Base-by-base conservation (phyloP, 2,888 invertebrate genomes). In the Aleiodes testaceus region DNA sequence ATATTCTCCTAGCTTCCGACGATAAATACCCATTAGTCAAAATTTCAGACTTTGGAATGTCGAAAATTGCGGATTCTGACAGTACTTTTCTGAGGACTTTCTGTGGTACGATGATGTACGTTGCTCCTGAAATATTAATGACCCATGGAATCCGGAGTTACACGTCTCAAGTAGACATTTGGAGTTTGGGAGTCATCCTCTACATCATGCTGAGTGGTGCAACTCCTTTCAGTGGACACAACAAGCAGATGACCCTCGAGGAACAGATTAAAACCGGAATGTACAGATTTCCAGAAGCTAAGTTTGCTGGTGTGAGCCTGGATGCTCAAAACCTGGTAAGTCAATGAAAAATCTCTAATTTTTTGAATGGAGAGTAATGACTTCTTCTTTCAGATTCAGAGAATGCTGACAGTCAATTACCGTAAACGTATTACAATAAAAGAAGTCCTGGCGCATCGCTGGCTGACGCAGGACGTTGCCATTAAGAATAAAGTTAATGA, bases 121-220 rank as follows among this genome's bases (percentile, higher is more conserved):
- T 96, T 49, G 97, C 97, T 0, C 98, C 97, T 0, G 98, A 98
- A 88, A 92, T 97, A 50, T 87, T 97, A 1, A 80, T 88, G 49
- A 92, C 92, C 0, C 90, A 90, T 36, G 91, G 91, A 30, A 84
- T 82, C 55, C 91, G 90, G 2, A 86, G 90, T 20, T 95, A 95
- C 79, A 93, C 93, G 0, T 91, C 90, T 52, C 92, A 94, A 84
- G 94, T 97, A 0, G 97, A 97, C 85, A 92, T 96, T 14, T 97
- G 97, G 97, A 97, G 97, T 84, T 88, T 97, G 72, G 97, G 97
- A 0, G 96, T 97, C 0, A 94, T 97, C 69, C 90, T 97, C 11
- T 97, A 77, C 93, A 95, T 49, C 92, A 95, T 88, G 91, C 92
- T 50, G 87, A 88, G 84, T 78, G 89, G 55, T 89, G 89, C 73